A percentile compares a stretch with the other conserved stretches of the same genome.
Evolutionary conservation across 1,140 invertebrate species (phyloP).

Genomic region (Nephotettix cincticeps): DNA sequence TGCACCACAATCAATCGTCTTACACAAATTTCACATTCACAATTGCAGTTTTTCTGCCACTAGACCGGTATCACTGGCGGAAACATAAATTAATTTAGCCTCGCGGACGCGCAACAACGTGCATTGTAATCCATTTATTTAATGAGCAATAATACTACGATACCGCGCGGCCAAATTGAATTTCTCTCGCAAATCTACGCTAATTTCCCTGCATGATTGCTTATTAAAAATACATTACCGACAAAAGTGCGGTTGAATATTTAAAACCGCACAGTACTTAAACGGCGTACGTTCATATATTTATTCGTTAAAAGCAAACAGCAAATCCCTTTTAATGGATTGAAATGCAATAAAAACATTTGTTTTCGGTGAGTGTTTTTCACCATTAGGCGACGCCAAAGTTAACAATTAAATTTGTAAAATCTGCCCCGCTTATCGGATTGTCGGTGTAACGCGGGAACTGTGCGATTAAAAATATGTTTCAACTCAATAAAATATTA

Average conservation of each 20-base stretch:
- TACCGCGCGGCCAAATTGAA: constrained; percentile 1
- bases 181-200: neutral
- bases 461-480: too few relatives aligned
- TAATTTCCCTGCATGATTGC: constrained; percentile 2
- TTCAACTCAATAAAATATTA: too few relatives aligned
- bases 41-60: too few relatives aligned
- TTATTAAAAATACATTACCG: constrained; percentile 7
- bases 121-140: constrained; percentile 14
- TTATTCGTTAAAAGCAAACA: constrained; percentile 23
- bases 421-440: too few relatives aligned
- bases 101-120: neutral
- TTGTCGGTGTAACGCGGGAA: too few relatives aligned
- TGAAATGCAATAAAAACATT: constrained; percentile 4
- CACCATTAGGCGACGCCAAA: neutral
- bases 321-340: constrained; percentile 15
- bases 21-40: too few relatives aligned
- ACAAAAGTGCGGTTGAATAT: neutral
- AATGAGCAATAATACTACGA: constrained; percentile 11
- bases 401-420: too few relatives aligned
- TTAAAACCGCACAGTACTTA: neutral
- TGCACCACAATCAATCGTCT: too few relatives aligned
- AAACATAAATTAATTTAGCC: constrained; percentile 1
- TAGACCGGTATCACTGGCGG: too few relatives aligned
- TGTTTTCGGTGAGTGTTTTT: too few relatives aligned
- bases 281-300: constrained; percentile 2